Evolutionary conservation across 2,888 invertebrate species (phyloP), one percentile per base, ranked within the genome.

Genomic region (Seira ritae): DNA sequence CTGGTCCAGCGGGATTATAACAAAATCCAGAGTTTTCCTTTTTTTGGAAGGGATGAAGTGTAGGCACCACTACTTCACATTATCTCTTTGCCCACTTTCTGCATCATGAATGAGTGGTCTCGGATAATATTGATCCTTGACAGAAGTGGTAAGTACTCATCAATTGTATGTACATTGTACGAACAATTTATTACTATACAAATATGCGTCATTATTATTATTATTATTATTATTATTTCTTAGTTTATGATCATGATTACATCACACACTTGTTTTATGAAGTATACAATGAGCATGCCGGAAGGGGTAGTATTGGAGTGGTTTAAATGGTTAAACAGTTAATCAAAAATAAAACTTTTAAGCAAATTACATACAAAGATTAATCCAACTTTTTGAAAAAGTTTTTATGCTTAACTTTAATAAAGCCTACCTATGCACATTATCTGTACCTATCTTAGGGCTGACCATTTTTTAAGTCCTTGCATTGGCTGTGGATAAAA

Each of bases 261-360:
- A 78, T 78, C 78, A 78, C 78, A 69, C 70, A 78, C 37, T 65
- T 69, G 70, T 62, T 65, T 65, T 66, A 67, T 24, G 79, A 62
- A 79, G 79, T 79, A 79, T 79, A 79, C 72, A 70, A 23, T 79
- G 79, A 79, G 79, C 79, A 79, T 72, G 55, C 50, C 65, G 66
- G 42, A 65, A 17, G 71, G 78, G 70, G 22, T 17, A 69, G 4
- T 55, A 60, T 15, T 67, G 6, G 23, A 20, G 12, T 31, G n/a
- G n/a, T 23, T 70, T 42, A 12, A 69, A 65, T 46, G 66, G 67
- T 46, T 55, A 23, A 23, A 67, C 6, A 0, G 23, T 55, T 42
- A 62, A 20, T 62, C 10, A 20, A 50, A 62, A 62, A 62, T 62
- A 62, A 62, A 50, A 62, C n/a, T 62, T 20, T 19, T 62, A 62